These are phyloP conservation scores for Alligator sinensis DNA, from an alignment of 2,113 vertebrate genomes.

Conservation along the genomic window DNA sequence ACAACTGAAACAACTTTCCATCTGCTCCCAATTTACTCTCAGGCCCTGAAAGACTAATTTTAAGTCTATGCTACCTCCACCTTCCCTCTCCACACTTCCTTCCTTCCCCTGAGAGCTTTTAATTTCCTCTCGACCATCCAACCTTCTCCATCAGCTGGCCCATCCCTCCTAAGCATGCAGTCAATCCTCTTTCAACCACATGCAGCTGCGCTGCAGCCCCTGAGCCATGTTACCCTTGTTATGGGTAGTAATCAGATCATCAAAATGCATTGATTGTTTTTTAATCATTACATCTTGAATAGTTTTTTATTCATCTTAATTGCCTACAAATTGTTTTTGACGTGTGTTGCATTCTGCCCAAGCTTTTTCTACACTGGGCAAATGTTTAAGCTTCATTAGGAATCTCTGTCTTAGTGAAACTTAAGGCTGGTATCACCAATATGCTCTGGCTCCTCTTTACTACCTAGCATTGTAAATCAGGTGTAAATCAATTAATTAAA, in stretches of 20 bases:
- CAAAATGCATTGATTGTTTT: conserved; percentile 57
- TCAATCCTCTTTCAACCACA: no score
- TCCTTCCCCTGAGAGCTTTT: no score
- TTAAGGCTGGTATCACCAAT: background rate
- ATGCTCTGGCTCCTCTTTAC: accelerated
- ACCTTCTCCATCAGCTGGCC: no score
- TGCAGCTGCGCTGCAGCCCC: no score
- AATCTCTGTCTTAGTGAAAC: background rate
- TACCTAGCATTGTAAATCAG: background rate
- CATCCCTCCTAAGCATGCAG: no score
- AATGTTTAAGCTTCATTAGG: background rate
- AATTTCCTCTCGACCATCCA: no score
- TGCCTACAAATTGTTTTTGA: background rate
- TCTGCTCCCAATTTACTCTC: conserved; percentile 57
- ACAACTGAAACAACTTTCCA: conserved; percentile 52
- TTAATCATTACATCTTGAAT: conserved; percentile 41
- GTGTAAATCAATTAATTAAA: conserved; percentile 7
- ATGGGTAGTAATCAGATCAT: conserved; percentile 53
- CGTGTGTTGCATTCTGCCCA: background rate
- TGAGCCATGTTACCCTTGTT: no score
- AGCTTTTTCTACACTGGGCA: background rate
- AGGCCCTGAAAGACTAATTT: no score
- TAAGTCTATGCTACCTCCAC: no score
- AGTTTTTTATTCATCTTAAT: background rate
- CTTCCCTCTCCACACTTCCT: no score